Percentiles rank a stretch among this genome's conserved stretches.
Evolutionary conservation across 1,140 invertebrate genomes (phyloP).

Genomic region (Drosophila obscura): DNA sequence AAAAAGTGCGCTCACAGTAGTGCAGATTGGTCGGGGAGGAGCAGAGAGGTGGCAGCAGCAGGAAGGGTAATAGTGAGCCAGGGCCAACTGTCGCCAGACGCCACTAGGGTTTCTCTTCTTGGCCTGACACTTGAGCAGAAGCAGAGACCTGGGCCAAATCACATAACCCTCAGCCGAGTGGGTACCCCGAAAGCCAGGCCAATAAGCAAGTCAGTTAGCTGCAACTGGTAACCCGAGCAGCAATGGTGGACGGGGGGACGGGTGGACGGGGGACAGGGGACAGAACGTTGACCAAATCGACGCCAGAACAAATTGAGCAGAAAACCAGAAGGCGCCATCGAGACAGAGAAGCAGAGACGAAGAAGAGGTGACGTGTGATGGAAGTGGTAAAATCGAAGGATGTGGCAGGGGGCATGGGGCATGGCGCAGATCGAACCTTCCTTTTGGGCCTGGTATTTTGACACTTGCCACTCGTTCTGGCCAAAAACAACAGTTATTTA

Average conservation of each 20-base stretch:
- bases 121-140: slow-evolving; percentile 64
- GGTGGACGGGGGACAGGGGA: not conserved
- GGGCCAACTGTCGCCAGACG: slow-evolving; percentile 54
- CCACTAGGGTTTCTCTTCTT: slow-evolving; percentile 60
- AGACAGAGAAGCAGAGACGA: not conserved
- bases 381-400: too few species aligned
- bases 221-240: slow-evolving; percentile 65
- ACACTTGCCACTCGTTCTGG: slow-evolving; percentile 68
- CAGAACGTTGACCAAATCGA: slow-evolving; percentile 39
- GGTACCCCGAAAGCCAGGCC: slow-evolving; percentile 40
- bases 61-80: slow-evolving; percentile 24
- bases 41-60: not conserved
- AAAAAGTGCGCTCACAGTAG: slow-evolving; percentile 25
- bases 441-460: slow-evolving; percentile 69
- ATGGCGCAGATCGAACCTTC: slow-evolving; percentile 26
- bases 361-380: too few species aligned
- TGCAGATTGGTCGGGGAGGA: slow-evolving; percentile 3
- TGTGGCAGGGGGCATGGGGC: not conserved
- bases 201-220: slow-evolving; percentile 67
- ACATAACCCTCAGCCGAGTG: slow-evolving; percentile 28
- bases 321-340: slow-evolving; percentile 82
- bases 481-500: slow-evolving; percentile 77
- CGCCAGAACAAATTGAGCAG: slow-evolving; percentile 80
- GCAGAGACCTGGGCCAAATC: slow-evolving; percentile 29
- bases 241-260: slow-evolving; percentile 8